Evolutionary conservation across 2,888 invertebrate genomes (phyloP), one percentile per base, ranked within the genome.

Genomic region (Trichopria drosophilae): DNA sequence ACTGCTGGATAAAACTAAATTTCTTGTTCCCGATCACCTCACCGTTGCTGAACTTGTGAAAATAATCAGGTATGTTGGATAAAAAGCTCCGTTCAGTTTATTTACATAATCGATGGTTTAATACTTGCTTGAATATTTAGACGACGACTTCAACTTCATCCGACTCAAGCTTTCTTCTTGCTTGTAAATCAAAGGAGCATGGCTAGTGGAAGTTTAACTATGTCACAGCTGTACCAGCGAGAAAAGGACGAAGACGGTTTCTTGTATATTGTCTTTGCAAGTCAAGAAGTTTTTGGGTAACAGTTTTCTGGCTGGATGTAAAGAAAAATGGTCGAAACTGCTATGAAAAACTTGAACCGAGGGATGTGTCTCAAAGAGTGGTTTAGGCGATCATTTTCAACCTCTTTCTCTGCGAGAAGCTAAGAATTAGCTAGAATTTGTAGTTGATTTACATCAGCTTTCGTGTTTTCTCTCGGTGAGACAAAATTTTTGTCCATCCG

Each of bases 21-120:
- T 90, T 77, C 77, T 93, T 65, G 91, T 93, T 10, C 93, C 93
- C 2, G 88, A 90, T 80, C 92, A 92, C 72, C 84, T 92, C 36
- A 88, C 91, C 0, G 88, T 93, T 84, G 90, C 91, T 39, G 92
- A 93, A 76, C 89, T 93, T 69, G 80, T 90, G 62, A 86, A 87
- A 54, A 88, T 93, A 53, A 88, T 93, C 76, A 87, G 88, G 91
- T 91, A 79, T 78, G 76, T 71, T 34, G 3, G 22, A 29, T 43
- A 19, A 6, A 39, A 34, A 36, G 10, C 35, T 43, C 7, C 32
- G 26, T 35, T 43, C 7, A 35, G 26, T 35, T 35, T 16, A 1
- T 16, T 24, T 6, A 20, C 42, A 34, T 12, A 15, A 19, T 18
- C 6, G 15, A 44, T 51, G n/a, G 24, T 28, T 34, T 47, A 15